Evolutionary conservation across 2,797 vertebrate species (phyloP).

Genomic region (Sebastes matsubarae): DNA sequence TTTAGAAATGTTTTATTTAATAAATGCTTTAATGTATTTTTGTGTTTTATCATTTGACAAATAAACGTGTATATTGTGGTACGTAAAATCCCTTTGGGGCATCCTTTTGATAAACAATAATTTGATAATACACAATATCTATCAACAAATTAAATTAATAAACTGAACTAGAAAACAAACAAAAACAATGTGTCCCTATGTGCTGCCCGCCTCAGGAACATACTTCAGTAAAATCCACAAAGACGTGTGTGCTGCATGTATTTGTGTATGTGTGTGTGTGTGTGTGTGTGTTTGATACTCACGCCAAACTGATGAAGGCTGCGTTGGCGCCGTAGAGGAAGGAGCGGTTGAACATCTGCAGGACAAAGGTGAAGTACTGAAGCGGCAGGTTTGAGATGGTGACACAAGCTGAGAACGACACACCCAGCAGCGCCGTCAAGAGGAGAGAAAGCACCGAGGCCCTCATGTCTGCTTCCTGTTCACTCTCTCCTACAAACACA

Average conservation of each 20-base stretch:
- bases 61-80: no score
- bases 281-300: slow-evolving; percentile 70
- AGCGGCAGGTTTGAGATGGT: slow-evolving; percentile 82
- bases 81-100: no score
- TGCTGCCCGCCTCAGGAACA: no score
- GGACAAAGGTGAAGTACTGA: slow-evolving; percentile 89
- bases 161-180: no score
- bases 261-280: no score
- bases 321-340: slow-evolving; percentile 94
- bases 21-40: no score
- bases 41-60: no score
- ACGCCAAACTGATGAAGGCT: slow-evolving; percentile 91
- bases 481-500: slow-evolving; percentile 67
- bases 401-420: slow-evolving; percentile 31
- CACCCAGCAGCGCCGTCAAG: not conserved
- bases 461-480: not conserved
- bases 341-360: slow-evolving; percentile 93
- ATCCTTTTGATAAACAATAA: no score
- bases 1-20: no score
- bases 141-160: no score
- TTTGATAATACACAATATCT: no score
- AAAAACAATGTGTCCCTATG: no score
- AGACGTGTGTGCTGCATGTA: not conserved
- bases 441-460: not conserved
- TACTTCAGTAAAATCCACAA: not conserved